These are phyloP conservation scores for Haliclystus octoradiatus DNA, from an alignment of 30 jellyfish, hydroid and myxozoan species.

Conservation along the genomic window DNA sequence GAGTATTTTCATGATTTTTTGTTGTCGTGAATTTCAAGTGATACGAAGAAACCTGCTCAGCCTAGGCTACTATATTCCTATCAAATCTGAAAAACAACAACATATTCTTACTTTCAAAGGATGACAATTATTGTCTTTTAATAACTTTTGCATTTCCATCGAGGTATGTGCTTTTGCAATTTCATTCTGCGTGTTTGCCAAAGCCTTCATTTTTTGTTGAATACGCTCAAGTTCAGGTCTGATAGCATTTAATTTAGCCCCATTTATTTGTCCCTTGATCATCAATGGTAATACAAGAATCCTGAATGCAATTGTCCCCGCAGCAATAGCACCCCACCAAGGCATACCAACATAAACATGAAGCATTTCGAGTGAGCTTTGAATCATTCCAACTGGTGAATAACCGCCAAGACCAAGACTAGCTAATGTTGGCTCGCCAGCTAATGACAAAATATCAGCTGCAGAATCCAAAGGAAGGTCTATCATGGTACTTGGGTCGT, in stretches of 20 bases:
- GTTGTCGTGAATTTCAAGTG: too few species aligned
- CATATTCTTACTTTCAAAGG: conserved; percentile 70
- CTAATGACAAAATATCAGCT: conserved; percentile 3
- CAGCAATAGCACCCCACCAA: conserved; percentile 90
- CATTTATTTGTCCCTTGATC: conserved; percentile 80
- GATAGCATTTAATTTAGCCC: conserved; percentile 64
- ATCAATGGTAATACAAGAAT: conserved; percentile 67
- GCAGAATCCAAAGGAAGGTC: background rate
- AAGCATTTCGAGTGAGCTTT: conserved; percentile 38
- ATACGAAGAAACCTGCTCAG: too few species aligned
- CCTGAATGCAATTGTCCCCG: conserved; percentile 59
- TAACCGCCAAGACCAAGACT: conserved; percentile 77
- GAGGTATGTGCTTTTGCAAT: conserved; percentile 73
- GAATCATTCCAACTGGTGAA: conserved; percentile 88
- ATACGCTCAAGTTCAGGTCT: conserved; percentile 75
- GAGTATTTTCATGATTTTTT: too few species aligned
- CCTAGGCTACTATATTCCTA: too few species aligned
- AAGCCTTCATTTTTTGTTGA: conserved; percentile 69
- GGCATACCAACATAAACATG: conserved; percentile 73
- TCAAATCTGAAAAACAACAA: too few species aligned
- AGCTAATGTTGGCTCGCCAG: conserved; percentile 46
- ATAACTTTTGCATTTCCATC: conserved; percentile 66
- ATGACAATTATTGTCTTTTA: conserved; percentile 71
- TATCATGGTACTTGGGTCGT: background rate
- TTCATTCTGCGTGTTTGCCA: conserved; percentile 66